A percentile compares a stretch with the other conserved stretches of the same genome.
Evolutionary conservation across 2,113 vertebrate genomes (phyloP).

Genomic region (Pongo abelii): DNA sequence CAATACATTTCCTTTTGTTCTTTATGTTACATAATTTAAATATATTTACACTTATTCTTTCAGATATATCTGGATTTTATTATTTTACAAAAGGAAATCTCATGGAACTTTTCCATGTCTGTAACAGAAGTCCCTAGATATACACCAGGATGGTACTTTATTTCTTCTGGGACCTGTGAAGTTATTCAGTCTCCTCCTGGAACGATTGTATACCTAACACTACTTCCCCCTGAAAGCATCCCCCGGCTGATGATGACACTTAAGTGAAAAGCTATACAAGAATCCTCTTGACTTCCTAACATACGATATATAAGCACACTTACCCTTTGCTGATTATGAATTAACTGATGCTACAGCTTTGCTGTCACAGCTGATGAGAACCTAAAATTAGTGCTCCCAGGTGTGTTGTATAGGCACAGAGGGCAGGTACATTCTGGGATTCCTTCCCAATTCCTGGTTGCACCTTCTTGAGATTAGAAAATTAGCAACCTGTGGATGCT

Average conservation of each 20-base stretch:
- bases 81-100: background rate
- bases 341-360: conserved; percentile 79
- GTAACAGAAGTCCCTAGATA: background rate
- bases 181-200: background rate
- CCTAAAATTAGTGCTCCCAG: conserved; percentile 79
- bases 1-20: background rate
- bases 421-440: conserved; percentile 40
- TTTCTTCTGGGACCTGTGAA: background rate
- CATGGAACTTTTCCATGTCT: background rate
- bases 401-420: conserved; percentile 66
- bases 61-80: background rate
- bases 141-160: background rate
- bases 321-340: conserved; percentile 67
- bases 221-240: background rate
- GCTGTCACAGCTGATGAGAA: conserved; percentile 79
- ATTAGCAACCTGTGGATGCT: background rate
- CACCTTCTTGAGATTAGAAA: background rate
- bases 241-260: background rate
- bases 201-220: background rate
- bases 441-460: conserved; percentile 54
- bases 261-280: conserved; percentile 42
- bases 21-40: background rate
- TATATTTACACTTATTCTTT: background rate
- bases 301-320: conserved; percentile 63
- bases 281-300: conserved; percentile 61